Base-by-base conservation (phyloP, 92 coral and sea anemone species). In the Diadumene lineata region DNA sequence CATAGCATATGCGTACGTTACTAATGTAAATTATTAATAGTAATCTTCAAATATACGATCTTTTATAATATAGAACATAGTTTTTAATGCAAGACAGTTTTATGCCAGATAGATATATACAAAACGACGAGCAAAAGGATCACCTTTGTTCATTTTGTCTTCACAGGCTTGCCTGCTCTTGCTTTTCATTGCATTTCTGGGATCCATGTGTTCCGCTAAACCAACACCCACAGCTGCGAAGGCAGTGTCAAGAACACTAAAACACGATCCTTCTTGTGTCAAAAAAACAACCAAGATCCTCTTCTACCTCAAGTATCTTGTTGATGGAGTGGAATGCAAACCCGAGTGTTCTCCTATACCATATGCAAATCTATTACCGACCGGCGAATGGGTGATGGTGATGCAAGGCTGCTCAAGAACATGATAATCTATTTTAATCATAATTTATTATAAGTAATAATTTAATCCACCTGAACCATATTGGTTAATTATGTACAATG, bases 401-500 rank as follows among this genome's bases (percentile, higher is more conserved):
- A 38, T 38, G 6, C 48, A 38, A 38, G 48, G 13, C 48, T 38
- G 48, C 13, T 38, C 6, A 6, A 38, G 13, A 13, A 13, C 48
- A 6, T 38, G 13, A 38, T 38, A 4, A 38, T 38, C 13, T 38
- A 38, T 38, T 38, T 4, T 38, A 6, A 38, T n/a, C n/a, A 38
- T 38, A 38, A 38, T 38, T 38, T 13, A 38, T 38, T 4, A 38
- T 38, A 38, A 38, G 48, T 38, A 38, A 38, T 38, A 38, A 38
- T 38, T 38, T 38, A 4, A 38, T 38, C 48, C 48, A 4, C 7
- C 13, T 13, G 2, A 22, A 18, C 65, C 65, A 60, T 60, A 60
- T 60, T 60, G 65, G 65, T 60, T 7, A 22, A 23, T 8, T 21
- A 1, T 21, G 31, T 60, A 60, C 65, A 60, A 60, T 60, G 65